These are phyloP conservation scores for Hemibagrus wyckioides DNA, from an alignment of 2,113 vertebrate species.

Conservation along the genomic window DNA sequence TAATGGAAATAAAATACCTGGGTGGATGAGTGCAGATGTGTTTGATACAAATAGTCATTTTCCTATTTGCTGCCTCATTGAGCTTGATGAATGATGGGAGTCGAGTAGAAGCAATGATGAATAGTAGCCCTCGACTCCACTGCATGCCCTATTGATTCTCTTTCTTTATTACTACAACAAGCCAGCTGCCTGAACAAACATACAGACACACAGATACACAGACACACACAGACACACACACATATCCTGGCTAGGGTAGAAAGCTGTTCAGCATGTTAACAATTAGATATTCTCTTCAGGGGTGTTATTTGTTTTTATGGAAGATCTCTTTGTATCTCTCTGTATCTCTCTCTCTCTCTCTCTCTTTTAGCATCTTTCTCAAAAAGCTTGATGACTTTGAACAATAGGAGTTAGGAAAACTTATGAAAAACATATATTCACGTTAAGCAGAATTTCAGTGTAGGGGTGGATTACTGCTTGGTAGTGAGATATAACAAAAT, in stretches of 20 bases:
- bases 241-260: neutral
- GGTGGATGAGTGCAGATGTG: constrained; percentile 99
- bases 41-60: constrained; percentile 99
- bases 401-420: neutral
- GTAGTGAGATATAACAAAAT: neutral
- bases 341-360: neutral
- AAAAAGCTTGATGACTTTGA: neutral
- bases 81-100: constrained; percentile 99
- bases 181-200: constrained; percentile 84
- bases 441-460: neutral
- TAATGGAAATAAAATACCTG: constrained; percentile 99
- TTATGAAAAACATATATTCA: neutral
- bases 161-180: constrained; percentile 99
- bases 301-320: neutral
- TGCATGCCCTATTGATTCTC: constrained; percentile 99
- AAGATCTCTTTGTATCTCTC: neutral
- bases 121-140: constrained; percentile 99
- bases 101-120: constrained; percentile 99
- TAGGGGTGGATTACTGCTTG: neutral
- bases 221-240: constrained; percentile 4
- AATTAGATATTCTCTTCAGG: neutral
- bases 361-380: neutral
- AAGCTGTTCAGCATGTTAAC: constrained; percentile 5
- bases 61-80: constrained; percentile 99
- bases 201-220: constrained; percentile 30